Percentiles rank a stretch among this genome's conserved stretches.
Conservation (phyloP, 2,113 vertebrate genomes). For the Seriola aureovittata region DNA sequence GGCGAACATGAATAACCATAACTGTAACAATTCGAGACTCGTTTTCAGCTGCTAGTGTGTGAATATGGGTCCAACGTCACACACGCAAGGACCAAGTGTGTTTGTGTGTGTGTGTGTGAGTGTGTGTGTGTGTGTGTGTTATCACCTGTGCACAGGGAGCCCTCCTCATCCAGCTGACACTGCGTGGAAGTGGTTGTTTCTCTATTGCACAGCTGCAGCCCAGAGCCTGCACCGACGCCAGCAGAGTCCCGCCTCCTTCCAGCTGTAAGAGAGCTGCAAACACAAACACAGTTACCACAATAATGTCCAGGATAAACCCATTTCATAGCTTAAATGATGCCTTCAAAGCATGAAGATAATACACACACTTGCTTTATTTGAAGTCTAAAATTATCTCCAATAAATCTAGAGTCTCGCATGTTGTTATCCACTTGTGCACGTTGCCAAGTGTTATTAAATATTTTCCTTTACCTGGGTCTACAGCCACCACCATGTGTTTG, state of each 20-base stretch:
- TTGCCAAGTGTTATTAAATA: background rate
- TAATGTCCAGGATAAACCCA: background rate
- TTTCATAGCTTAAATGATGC: background rate
- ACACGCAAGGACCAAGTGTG: background rate
- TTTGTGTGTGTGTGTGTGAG: background rate
- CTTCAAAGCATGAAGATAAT: background rate
- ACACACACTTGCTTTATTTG: background rate
- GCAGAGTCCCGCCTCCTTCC: conserved; percentile 88
- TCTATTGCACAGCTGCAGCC: conserved; percentile 89
- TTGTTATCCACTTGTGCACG: background rate
- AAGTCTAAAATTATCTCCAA: background rate
- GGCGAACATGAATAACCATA: too few relatives aligned
- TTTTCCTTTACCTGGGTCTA: conserved; percentile 89
- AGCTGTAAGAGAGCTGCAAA: conserved; percentile 89
- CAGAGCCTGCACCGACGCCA: conserved; percentile 88
- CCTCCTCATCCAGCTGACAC: conserved; percentile 90
- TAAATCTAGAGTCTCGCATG: background rate
- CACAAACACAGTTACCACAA: conserved; percentile 2
- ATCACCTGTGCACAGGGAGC: conserved; percentile 79
- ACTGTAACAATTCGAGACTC: too few relatives aligned
- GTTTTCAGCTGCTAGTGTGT: background rate
- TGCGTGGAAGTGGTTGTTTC: conserved; percentile 85
- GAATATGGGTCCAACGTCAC: background rate
- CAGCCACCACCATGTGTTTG: conserved; percentile 86
- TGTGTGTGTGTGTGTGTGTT: conserved; percentile 18